Evolutionary conservation across 2,113 vertebrate species (phyloP), one percentile per base, ranked within the genome.

Genomic region (Tylochromis polylepis): DNA sequence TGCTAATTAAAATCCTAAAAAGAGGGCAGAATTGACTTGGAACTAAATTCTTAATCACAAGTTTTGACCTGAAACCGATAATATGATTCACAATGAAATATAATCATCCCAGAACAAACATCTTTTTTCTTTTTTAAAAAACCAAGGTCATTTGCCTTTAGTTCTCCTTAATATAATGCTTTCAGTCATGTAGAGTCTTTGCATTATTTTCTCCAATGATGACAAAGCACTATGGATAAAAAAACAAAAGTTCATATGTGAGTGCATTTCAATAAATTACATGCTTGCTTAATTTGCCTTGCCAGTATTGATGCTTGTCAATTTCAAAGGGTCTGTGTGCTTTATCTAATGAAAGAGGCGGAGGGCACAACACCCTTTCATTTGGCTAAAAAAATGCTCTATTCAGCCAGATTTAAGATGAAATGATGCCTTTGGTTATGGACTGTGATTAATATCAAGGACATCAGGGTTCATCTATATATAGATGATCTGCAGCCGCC

Each of bases 1-100:
- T 98, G 96, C 97, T 98, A 98, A 98, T 99, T 98, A 98, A 97
- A 98, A 97, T 97, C 75, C 92, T 95, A 86, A 88, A 70, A 97
- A 82, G 34, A 96, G 94, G 96, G 89, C 93, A 95, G 80, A 97
- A 98, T 97, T 96, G 97, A 98, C 97, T 95, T 96, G 96, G 93
- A 94, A 94, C 92, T 95, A 96, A 97, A 97, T 95, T 96, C 95
- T 97, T 97, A 97, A 97, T 98, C 95, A 96, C 88, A 10, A 95
- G 91, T 97, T 97, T 96, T 95, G 93, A 96, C 93, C 58, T 86
- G 88, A 91, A 87, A 86, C 94, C 90, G 85, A 94, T 93, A 85
- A 92, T 88, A 93, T 90, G 93, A 96, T 96, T 94, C 82, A 96
- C 95, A 94, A 94, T 84, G 87, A 96, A 85, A 87, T 93, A 96